A percentile compares a stretch with the other conserved stretches of the same genome.
Conservation (phyloP, 2,797 vertebrate species). For the Sebastes steindachneri region DNA sequence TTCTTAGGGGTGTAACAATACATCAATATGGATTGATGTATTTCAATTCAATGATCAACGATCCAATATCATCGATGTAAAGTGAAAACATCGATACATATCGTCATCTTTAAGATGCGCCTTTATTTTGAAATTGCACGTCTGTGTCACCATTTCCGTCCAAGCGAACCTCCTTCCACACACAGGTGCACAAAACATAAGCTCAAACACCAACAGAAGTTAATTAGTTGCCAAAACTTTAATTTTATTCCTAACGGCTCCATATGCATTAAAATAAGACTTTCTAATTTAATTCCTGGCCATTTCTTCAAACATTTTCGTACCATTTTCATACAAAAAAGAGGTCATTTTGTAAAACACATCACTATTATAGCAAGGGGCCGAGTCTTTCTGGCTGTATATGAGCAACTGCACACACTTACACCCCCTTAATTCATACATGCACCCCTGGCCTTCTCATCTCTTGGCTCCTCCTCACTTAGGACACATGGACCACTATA, state of each 20-base stretch:
- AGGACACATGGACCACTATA: slow-evolving; percentile 69
- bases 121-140: too few relatives aligned
- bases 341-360: background rate
- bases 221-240: background rate
- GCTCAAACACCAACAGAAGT: background rate
- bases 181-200: background rate
- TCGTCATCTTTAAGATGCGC: too few relatives aligned
- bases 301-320: background rate
- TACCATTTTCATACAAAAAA: background rate
- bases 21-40: too few relatives aligned
- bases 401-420: background rate
- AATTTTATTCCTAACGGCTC: too few relatives aligned
- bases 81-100: too few relatives aligned
- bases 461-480: slow-evolving; percentile 43
- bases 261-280: background rate
- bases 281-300: background rate
- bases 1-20: too few relatives aligned
- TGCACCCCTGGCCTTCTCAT: slow-evolving; percentile 45
- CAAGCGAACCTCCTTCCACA: too few relatives aligned
- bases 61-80: too few relatives aligned
- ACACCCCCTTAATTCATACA: background rate
- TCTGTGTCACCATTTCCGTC: too few relatives aligned
- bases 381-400: background rate
- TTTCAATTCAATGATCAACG: too few relatives aligned
- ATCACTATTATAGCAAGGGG: background rate